These are phyloP conservation scores for Electrona antarctica DNA, from an alignment of 2,113 vertebrate species.

Conservation along the genomic window DNA sequence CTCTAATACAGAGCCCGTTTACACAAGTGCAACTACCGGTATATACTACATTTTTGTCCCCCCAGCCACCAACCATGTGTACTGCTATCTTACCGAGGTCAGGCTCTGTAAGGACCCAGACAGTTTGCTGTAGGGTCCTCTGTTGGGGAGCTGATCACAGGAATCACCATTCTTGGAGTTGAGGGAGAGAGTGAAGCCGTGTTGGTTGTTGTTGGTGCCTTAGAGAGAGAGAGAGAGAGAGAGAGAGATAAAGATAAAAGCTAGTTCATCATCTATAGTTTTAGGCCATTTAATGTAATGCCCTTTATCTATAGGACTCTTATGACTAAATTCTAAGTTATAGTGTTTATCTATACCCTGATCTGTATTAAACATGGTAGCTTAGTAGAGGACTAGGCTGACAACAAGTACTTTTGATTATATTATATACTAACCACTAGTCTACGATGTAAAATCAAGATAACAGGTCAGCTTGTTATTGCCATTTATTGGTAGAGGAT, in stretches of 20 bases:
- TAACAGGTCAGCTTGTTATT: background rate
- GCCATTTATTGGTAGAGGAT: too few relatives aligned
- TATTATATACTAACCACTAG: constrained; percentile 10
- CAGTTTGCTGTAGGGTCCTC: constrained; percentile 85
- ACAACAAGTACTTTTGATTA: background rate
- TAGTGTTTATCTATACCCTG: constrained; percentile 28
- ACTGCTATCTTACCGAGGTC: constrained; percentile 82
- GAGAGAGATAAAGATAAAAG: too few relatives aligned
- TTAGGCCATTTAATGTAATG: background rate
- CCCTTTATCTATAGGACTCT: constrained; percentile 14
- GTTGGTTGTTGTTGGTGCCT: constrained; percentile 84
- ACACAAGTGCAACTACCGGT: background rate
- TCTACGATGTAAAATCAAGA: background rate
- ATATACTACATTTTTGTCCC: too few relatives aligned
- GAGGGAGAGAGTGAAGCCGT: constrained; percentile 87
- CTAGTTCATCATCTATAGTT: too few relatives aligned
- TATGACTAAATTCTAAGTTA: constrained; percentile 18
- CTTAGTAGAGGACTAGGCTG: background rate
- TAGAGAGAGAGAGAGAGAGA: constrained; percentile 59
- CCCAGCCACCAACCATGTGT: too few relatives aligned
- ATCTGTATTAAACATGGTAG: constrained; percentile 1
- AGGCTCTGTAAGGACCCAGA: constrained; percentile 90
- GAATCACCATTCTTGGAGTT: constrained; percentile 83
- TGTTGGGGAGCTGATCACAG: constrained; percentile 74
- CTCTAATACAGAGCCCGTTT: too few relatives aligned